Percentiles rank a stretch among this genome's conserved stretches.
Evolutionary conservation across 2,888 invertebrate species (phyloP).

Genomic region (Leucophora obtusa): DNA sequence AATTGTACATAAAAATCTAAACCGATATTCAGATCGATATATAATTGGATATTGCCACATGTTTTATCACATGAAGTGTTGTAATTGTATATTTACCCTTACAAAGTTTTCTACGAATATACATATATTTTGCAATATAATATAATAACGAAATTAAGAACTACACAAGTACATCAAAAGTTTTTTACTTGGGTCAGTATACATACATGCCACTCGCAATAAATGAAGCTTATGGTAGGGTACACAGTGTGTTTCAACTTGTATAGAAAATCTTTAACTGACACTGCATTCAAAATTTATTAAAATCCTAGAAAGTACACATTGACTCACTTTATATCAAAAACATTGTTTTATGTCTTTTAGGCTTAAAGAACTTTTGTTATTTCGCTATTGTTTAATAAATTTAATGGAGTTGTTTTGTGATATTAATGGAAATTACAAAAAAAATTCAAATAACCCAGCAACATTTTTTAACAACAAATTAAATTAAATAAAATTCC

Average conservation of each 20-base stretch:
- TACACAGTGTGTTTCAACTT: conserved; percentile 13
- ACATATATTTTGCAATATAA: no score
- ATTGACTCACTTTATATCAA: conserved; percentile 32
- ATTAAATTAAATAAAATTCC: no score
- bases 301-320: conserved; percentile 37
- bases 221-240: conserved; percentile 4
- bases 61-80: no score
- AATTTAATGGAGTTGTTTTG: conserved; percentile 31
- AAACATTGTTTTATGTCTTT: conserved; percentile 5
- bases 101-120: no score
- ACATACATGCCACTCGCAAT: not conserved
- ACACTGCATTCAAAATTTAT: conserved; percentile 44
- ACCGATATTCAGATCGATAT: no score
- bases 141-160: no score
- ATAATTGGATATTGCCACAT: no score
- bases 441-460: no score
- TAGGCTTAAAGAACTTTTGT: conserved; percentile 4
- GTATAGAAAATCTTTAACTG: conserved; percentile 27
- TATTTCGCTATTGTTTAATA: not conserved
- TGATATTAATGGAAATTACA: conserved; percentile 18
- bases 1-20: no score
- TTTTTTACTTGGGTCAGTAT: conserved; percentile 72
- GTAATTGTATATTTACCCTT: no score
- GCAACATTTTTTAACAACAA: no score
- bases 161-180: no score